Evolutionary conservation across 1,140 invertebrate genomes (phyloP).

Genomic region (Oreohelix idahoensis): DNA sequence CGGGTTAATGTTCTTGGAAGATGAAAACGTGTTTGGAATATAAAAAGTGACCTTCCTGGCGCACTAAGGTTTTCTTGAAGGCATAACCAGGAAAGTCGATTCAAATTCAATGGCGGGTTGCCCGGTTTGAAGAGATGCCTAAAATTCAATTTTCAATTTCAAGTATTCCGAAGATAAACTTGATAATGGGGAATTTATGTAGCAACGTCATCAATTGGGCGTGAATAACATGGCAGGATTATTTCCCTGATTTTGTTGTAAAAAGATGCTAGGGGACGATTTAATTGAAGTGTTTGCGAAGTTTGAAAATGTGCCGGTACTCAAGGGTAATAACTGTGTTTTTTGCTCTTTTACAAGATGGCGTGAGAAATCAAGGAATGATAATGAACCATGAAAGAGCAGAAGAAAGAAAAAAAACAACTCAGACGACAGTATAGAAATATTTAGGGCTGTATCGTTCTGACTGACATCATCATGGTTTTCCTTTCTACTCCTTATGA

Average conservation of each 20-base stretch:
- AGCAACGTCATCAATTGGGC: not conserved
- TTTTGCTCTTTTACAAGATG: too few species aligned
- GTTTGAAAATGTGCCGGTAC: too few species aligned
- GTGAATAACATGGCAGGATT: not conserved
- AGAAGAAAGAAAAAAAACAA: too few species aligned
- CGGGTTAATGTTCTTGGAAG: not conserved
- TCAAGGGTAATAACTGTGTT: too few species aligned
- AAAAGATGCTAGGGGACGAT: not conserved
- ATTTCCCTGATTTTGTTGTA: not conserved
- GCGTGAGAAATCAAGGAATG: too few species aligned
- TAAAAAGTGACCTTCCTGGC: not conserved
- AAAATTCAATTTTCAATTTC: slow-evolving; percentile 23
- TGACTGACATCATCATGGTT: too few species aligned
- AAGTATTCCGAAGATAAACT: not conserved
- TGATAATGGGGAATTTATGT: slow-evolving; percentile 35
- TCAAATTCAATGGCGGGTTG: not conserved
- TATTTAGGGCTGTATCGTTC: too few species aligned
- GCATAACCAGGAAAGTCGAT: not conserved
- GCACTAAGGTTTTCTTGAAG: not conserved
- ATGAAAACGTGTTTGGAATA: not conserved
- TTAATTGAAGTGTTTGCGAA: not conserved
- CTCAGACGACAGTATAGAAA: too few species aligned
- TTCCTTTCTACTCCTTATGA: too few species aligned
- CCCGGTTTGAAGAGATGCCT: not conserved
- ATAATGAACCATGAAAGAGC: too few species aligned